A percentile compares a stretch with the other conserved stretches of the same genome.
Evolutionary conservation across 2,888 invertebrate species (phyloP).

Genomic region (Neoaliturus tenellus): DNA sequence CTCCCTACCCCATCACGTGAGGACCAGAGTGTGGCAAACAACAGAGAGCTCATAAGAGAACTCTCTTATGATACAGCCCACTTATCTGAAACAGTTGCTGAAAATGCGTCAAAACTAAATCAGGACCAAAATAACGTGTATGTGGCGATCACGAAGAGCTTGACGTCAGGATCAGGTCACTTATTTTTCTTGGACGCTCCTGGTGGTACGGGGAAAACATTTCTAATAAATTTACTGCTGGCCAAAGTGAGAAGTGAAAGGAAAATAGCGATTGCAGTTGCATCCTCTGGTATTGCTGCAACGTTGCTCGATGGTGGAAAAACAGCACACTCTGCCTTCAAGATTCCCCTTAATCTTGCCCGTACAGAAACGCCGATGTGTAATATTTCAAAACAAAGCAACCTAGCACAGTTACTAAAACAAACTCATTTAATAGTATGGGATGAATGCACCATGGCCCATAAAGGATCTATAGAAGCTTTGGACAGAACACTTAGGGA

Average conservation of each 20-base stretch:
- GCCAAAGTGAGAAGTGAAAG: slow-evolving; percentile 3
- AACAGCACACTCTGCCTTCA: slow-evolving; percentile 35
- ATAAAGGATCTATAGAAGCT: background rate
- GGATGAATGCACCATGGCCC: slow-evolving; percentile 18
- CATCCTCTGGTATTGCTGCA: slow-evolving; percentile 65
- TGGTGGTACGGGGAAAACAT: slow-evolving; percentile 47
- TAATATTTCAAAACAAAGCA: slow-evolving; percentile 31
- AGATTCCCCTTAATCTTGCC: slow-evolving; percentile 25
- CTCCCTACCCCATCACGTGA: slow-evolving; percentile 51
- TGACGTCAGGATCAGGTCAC: background rate
- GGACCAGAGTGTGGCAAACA: slow-evolving; percentile 3
- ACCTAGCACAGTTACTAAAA: background rate
- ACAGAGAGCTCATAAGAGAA: slow-evolving; percentile 4
- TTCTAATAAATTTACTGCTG: slow-evolving; percentile 12
- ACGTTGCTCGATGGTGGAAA: slow-evolving; percentile 19
- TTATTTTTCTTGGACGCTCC: slow-evolving; percentile 43
- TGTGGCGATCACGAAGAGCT: background rate
- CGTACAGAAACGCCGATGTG: background rate
- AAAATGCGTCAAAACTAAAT: background rate
- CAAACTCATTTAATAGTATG: background rate
- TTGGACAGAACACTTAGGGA: slow-evolving; percentile 2
- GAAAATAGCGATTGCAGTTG: slow-evolving; percentile 33
- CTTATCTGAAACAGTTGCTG: slow-evolving; percentile 12
- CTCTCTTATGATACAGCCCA: background rate
- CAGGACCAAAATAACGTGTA: background rate